phyloP scores from a whole-genome alignment of 2,888 invertebrate species.

The Unio delphinus region DNA sequence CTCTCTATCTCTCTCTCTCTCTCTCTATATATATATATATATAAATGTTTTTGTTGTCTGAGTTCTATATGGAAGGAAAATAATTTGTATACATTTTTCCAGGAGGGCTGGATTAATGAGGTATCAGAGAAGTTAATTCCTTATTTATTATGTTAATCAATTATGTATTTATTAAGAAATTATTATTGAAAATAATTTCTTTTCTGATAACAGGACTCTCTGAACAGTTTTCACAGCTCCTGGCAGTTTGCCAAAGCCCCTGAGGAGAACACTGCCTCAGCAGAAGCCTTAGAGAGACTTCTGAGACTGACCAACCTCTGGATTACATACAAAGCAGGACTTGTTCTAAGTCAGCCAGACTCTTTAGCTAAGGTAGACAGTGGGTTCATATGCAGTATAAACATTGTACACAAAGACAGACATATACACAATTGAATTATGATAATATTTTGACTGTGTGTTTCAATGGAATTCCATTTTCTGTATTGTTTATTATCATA shows the following conservation, averaged over 20 bases:
- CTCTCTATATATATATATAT: no score
- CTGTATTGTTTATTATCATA: no score
- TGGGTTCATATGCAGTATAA: background rate
- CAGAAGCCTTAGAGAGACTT: slow-evolving; percentile 39
- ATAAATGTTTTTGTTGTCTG: no score
- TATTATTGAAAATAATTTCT: background rate
- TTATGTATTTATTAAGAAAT: background rate
- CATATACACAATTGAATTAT: background rate
- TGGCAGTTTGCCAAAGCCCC: slow-evolving; percentile 8
- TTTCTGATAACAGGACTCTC: slow-evolving; percentile 9
- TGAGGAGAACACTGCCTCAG: slow-evolving; percentile 11
- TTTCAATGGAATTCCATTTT: no score
- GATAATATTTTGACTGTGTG: background rate
- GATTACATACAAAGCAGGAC: slow-evolving; percentile 53
- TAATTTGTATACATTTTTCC: no score
- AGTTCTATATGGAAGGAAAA: no score
- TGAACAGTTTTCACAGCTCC: slow-evolving; percentile 2
- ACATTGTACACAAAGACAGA: background rate
- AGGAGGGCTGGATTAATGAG: no score
- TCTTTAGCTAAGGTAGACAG: slow-evolving; percentile 49
- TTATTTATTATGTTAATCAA: background rate
- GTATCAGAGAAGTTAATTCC: no score
- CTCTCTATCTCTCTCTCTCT: no score
- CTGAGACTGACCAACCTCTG: slow-evolving; percentile 42
- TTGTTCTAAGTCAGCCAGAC: slow-evolving; percentile 49